Base-by-base conservation (phyloP, 2,113 vertebrate genomes). In the Brachirus orientalis region DNA sequence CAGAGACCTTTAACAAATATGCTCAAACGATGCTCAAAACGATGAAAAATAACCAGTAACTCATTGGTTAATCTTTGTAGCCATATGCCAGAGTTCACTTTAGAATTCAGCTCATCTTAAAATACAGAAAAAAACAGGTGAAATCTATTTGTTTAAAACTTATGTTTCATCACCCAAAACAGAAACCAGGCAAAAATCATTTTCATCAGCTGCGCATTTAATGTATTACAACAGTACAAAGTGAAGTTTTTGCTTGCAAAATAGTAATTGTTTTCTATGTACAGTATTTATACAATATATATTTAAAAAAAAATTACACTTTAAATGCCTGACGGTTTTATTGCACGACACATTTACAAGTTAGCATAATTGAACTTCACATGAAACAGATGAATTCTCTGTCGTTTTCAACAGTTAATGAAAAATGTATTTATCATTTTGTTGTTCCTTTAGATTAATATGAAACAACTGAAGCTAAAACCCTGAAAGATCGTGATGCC, bases 221-320 rank as follows among this genome's bases (percentile, higher is more conserved):
- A 96, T 97, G 94, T 97, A 97, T 96, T 96, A 97, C 95, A 98
- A 98, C 95, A 94, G 96, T 97, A 97, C 94, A 98, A 97, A 97
- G 95, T 95, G 95, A 94, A 94, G 95, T 91, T 93, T 96, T 95
- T 94, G 93, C 95, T 98, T 97, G 95, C 95, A 98, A 98, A 98
- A 97, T 98, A 97, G 95, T 94, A 95, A 93, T 94, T 95, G 94
- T 96, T 97, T 28, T 94, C 86, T 97, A 97, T 98, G 95, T 97
- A 98, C 96, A 98, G 84, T 96, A 96, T 94, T 94, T 98, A 95
- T 95, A 97, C 94, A 94, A 92, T 95, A 94, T 45, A 45, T 45
- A 45, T 45, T 14, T 45, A 45, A 95, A 94, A 93, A 96, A 94
- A 86, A 93, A 94, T 94, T 92, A 93, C 92, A 90, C 82, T 92